Base-by-base conservation (phyloP, 2,113 vertebrate genomes). In the Oncorhynchus tshawytscha region DNA sequence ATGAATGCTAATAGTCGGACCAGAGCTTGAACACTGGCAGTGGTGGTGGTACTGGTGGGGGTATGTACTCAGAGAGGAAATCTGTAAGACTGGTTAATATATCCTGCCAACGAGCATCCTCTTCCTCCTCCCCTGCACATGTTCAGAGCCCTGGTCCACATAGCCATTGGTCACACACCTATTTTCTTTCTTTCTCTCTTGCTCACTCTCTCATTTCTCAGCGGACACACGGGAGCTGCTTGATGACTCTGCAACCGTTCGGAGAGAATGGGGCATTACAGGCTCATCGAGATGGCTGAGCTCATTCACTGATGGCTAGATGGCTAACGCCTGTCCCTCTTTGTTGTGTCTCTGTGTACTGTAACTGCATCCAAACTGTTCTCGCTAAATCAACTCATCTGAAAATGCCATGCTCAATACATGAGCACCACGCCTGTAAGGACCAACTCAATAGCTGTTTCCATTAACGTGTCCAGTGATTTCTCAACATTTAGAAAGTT, bases 11-110 rank as follows among this genome's bases (percentile, higher is more conserved):
- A 86, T 85, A 85, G 76, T 34, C 51, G 71, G 65, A 59, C 78
- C 69, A 70, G 80, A 71, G 68, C 80, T 74, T 78, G 79, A 73
- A 57, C 39, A 5, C 34, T 24, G 59, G 62, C 48, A 72, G 73
- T 39, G 25, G 69, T 67, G 69, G 71, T 48, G 15, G 64, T 20
- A 75, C 45, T 31, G 51, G 70, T 27, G 51, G 54, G 68, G 64
- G 71, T 81, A 68, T 67, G 76, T 73, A 81, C 77, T 73, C 79
- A 83, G 79, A 83, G 85, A 90, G 81, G 18, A 15, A 71, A 71
- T 76, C 76, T 84, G 76, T 86, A 86, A 77, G 86, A 88, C 82
- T 82, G 65, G 73, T 82, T 83, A 88, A 92, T 84, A 86, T 82
- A 84, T 89, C 88, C 66, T 39, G 29, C 66, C 66, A 73, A 45